Evolutionary conservation across 2,888 invertebrate species (phyloP).

Genomic region (Electrophaes corylata): DNA sequence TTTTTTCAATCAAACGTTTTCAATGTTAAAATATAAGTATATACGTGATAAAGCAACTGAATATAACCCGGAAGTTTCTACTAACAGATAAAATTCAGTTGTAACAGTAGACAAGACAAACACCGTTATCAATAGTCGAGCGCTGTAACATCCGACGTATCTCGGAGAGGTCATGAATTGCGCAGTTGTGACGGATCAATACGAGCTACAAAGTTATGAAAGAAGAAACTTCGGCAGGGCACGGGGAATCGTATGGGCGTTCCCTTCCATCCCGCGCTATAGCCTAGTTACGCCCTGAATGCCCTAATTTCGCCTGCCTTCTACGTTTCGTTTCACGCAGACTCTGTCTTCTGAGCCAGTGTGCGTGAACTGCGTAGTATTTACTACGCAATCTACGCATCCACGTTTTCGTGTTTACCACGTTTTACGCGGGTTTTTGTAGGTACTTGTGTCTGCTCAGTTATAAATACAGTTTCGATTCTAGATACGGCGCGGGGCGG

Average conservation of each 20-base stretch:
- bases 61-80: conserved; percentile 16
- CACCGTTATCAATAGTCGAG: conserved; percentile 52
- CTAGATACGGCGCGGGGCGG: conserved; percentile 24
- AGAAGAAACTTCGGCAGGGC: conserved; percentile 82
- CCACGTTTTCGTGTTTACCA: conserved; percentile 44
- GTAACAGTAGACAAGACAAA: conserved; percentile 33
- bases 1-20: not conserved
- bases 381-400: conserved; percentile 38
- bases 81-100: conserved; percentile 23
- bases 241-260: conserved; percentile 77
- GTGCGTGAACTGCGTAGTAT: conserved; percentile 59
- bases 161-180: conserved; percentile 73
- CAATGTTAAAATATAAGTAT: not conserved
- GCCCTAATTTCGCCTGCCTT: conserved; percentile 78
- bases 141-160: conserved; percentile 63
- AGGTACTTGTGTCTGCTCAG: conserved; percentile 4
- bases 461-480: conserved; percentile 39
- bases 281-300: conserved; percentile 83
- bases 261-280: conserved; percentile 75
- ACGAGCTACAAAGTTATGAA: conserved; percentile 82
- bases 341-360: conserved; percentile 50
- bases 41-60: not conserved
- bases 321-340: conserved; percentile 57
- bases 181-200: conserved; percentile 83
- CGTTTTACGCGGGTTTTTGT: conserved; percentile 28